Conservation (phyloP, 30 jellyfish, hydroid and myxozoan genomes). For the Sanderia malayensis region DNA sequence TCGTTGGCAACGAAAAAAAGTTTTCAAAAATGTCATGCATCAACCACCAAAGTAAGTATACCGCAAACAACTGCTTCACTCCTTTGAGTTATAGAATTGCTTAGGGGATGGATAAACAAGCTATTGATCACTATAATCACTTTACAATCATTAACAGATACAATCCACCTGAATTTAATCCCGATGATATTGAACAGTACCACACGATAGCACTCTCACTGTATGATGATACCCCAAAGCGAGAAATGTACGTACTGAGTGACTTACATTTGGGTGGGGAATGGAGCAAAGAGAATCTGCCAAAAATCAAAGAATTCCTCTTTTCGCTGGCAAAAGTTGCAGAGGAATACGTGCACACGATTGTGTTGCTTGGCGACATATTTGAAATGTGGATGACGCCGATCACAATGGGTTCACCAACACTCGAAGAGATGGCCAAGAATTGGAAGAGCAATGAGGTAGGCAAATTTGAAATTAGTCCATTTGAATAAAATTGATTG, state of each 20-base stretch:
- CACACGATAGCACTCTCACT: slow-evolving; percentile 14
- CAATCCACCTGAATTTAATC: slow-evolving; percentile 36
- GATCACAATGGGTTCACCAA: slow-evolving; percentile 25
- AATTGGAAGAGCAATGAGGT: slow-evolving; percentile 36
- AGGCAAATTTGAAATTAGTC: too few species aligned
- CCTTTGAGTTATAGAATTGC: too few species aligned
- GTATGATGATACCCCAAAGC: not conserved
- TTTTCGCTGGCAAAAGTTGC: slow-evolving; percentile 30
- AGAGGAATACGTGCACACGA: slow-evolving; percentile 12
- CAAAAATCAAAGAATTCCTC: slow-evolving; percentile 15
- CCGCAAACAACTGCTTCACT: too few species aligned
- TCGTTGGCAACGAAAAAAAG: slow-evolving; percentile 45
- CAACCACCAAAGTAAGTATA: slow-evolving; percentile 44
- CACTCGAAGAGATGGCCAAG: slow-evolving; percentile 8
- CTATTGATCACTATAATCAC: too few species aligned
- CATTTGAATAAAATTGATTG: too few species aligned
- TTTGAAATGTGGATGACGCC: slow-evolving; percentile 61
- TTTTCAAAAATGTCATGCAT: slow-evolving; percentile 27
- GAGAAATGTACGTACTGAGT: slow-evolving; percentile 34
- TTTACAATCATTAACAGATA: slow-evolving; percentile 41
- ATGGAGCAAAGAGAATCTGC: slow-evolving; percentile 34
- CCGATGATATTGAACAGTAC: slow-evolving; percentile 21
- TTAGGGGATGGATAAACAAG: too few species aligned
- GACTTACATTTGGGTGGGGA: slow-evolving; percentile 48
- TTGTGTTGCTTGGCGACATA: slow-evolving; percentile 43